Evolutionary conservation across 2,113 vertebrate species (phyloP).

Genomic region (Muntiacus muntjak): DNA sequence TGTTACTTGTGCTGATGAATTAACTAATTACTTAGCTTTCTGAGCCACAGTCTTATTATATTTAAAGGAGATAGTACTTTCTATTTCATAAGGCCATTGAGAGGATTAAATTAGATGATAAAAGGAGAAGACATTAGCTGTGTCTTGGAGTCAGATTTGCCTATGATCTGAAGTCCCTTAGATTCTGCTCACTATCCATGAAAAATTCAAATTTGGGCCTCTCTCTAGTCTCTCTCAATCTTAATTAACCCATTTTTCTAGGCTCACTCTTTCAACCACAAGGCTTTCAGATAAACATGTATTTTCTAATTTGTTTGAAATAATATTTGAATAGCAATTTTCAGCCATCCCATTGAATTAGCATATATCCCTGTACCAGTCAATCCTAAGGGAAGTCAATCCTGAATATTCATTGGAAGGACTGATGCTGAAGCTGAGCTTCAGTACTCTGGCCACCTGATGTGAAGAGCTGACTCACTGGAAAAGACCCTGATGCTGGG

Average conservation of each 20-base stretch:
- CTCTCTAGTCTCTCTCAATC: neutral
- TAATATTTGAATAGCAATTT: neutral
- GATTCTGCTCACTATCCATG: neutral
- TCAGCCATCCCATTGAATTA: neutral
- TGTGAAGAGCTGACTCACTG: neutral
- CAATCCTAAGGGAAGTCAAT: neutral
- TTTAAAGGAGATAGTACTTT: neutral
- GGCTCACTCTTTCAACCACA: neutral
- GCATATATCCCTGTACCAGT: neutral
- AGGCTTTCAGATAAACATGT: neutral
- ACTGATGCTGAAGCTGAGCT: neutral
- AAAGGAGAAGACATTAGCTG: neutral
- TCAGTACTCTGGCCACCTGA: neutral
- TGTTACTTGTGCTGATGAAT: neutral
- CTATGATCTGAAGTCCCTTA: neutral
- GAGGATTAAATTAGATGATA: neutral
- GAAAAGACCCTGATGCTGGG: neutral
- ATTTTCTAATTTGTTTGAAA: conserved; percentile 8
- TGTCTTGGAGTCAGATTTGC: neutral
- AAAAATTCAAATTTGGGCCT: neutral
- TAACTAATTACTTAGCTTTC: neutral
- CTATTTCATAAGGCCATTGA: neutral
- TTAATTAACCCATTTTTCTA: neutral
- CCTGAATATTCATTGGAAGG: neutral
- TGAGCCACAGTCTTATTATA: neutral